A percentile compares a stretch with the other conserved stretches of the same genome.
These are phyloP conservation scores for Trachelus tabidus DNA, from an alignment of 2,888 invertebrate species.

Conservation along the genomic window DNA sequence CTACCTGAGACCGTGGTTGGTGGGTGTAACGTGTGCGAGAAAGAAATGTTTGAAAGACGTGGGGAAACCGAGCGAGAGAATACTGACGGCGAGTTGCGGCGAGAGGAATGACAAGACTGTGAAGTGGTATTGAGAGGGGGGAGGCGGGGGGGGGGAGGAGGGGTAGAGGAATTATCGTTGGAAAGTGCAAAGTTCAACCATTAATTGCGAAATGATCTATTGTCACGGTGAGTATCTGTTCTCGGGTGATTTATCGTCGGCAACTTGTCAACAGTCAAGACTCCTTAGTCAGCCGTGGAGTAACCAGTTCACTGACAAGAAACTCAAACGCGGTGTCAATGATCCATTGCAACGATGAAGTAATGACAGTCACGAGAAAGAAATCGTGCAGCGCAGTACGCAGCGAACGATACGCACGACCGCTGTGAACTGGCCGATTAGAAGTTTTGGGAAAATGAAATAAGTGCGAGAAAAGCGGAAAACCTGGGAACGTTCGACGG, in stretches of 20 bases:
- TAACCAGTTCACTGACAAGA: background rate
- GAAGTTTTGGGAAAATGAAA: background rate
- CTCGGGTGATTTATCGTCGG: background rate
- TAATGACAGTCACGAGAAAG: background rate
- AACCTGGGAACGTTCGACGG: background rate
- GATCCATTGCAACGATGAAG: background rate
- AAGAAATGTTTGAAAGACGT: background rate
- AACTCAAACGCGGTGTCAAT: background rate
- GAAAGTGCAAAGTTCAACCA: background rate
- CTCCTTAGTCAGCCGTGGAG: background rate
- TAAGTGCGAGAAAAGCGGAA: background rate
- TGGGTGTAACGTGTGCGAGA: background rate
- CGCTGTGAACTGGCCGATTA: background rate
- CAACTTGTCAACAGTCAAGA: background rate
- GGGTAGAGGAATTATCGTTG: background rate
- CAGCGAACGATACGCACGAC: background rate
- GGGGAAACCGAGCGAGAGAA: background rate
- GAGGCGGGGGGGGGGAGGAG: background rate
- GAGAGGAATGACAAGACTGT: background rate
- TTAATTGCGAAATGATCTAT: slow-evolving; percentile 4
- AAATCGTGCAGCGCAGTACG: background rate
- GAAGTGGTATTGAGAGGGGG: background rate
- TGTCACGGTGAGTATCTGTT: background rate
- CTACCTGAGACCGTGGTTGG: slow-evolving; percentile 1
- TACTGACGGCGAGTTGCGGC: background rate